A percentile compares a stretch with the other conserved stretches of the same genome.
Conservation (phyloP, 2,113 vertebrate genomes). For the Alces alces region DNA sequence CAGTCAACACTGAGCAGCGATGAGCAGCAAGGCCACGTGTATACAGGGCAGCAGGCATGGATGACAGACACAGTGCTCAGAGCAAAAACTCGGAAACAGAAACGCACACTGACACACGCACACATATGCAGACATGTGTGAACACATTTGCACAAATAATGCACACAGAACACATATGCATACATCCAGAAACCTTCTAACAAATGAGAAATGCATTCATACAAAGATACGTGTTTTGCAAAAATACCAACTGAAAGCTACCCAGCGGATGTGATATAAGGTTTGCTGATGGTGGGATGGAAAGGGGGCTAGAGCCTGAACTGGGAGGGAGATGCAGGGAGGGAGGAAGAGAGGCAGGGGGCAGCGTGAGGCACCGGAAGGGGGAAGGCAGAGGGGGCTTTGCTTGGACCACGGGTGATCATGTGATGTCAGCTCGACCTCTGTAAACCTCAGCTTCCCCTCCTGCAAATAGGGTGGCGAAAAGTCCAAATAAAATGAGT, state of each 20-base stretch:
- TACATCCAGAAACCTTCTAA: not conserved
- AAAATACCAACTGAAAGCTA: not conserved
- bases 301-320: not conserved
- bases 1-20: rapidly evolving
- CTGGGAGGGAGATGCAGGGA: not conserved
- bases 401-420: no score
- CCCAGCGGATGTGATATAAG: rapidly evolving
- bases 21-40: not conserved
- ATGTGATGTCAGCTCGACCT: rapidly evolving
- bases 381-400: not conserved
- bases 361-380: rapidly evolving
- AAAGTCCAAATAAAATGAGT: not conserved
- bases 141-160: not conserved
- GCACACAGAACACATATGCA: not conserved
- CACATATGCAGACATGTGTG: no score
- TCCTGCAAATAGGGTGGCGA: rapidly evolving
- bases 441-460: not conserved
- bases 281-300: not conserved
- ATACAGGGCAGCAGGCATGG: not conserved
- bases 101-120: not conserved
- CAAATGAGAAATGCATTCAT: not conserved
- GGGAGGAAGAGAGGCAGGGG: no score
- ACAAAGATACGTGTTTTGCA: not conserved
- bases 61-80: not conserved
- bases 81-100: not conserved